These are phyloP conservation scores for Baccha elongata DNA, from an alignment of 2,888 invertebrate species.

Conservation along the genomic window DNA sequence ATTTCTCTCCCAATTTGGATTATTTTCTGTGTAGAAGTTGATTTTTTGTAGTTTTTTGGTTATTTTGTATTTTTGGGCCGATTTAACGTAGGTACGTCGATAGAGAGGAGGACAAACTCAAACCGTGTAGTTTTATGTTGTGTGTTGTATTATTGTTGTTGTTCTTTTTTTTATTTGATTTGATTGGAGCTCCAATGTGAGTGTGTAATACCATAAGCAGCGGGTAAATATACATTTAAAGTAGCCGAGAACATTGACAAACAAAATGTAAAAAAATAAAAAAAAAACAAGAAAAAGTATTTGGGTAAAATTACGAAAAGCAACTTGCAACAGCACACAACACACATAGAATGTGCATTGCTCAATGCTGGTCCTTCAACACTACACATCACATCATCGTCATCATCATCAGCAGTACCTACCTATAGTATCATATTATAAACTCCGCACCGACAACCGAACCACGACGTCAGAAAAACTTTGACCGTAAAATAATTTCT, in stretches of 20 bases:
- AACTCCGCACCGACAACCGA: constrained; percentile 65
- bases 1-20: constrained; percentile 77
- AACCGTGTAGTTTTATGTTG: constrained; percentile 70
- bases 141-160: constrained; percentile 14
- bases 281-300: constrained; percentile 75
- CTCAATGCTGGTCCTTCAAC: constrained; percentile 56
- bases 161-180: constrained; percentile 4
- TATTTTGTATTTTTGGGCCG: constrained; percentile 73
- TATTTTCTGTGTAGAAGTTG: constrained; percentile 77
- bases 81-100: constrained; percentile 69
- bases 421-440: not conserved
- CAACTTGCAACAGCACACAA: constrained; percentile 74
- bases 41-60: constrained; percentile 27
- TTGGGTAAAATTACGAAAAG: constrained; percentile 72
- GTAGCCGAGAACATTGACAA: constrained; percentile 73
- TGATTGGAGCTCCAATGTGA: constrained; percentile 55
- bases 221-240: constrained; percentile 70
- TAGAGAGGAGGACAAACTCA: constrained; percentile 74
- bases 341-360: constrained; percentile 74
- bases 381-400: constrained; percentile 62
- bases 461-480: constrained; percentile 76
- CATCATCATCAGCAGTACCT: constrained; percentile 51
- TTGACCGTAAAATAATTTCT: constrained; percentile 81
- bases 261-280: constrained; percentile 75
- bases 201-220: constrained; percentile 73